Evolutionary conservation across 2,113 vertebrate species (phyloP).

Genomic region (Epinephelus moara): DNA sequence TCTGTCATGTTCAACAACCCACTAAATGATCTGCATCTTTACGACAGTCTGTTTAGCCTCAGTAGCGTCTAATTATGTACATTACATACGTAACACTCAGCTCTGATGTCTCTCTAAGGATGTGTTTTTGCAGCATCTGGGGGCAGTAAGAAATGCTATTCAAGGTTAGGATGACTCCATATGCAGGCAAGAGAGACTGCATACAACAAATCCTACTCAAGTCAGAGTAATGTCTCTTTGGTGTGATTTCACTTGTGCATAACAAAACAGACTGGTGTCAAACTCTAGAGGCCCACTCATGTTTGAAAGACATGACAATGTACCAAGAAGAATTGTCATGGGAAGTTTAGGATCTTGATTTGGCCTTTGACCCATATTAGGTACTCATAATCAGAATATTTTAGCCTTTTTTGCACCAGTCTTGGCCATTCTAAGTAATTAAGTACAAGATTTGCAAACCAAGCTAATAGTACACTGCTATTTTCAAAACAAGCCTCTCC

Average conservation of each 20-base stretch:
- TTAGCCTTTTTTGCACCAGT: not conserved
- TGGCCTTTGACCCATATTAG: not conserved
- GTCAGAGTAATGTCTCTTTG: not conserved
- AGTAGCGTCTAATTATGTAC: slow-evolving; percentile 39
- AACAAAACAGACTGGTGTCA: not conserved
- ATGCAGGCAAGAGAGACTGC: not conserved
- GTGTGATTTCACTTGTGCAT: no score
- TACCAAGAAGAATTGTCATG: not conserved
- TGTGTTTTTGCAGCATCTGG: slow-evolving; percentile 28
- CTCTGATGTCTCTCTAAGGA: slow-evolving; percentile 28
- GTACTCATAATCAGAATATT: not conserved
- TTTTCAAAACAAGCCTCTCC: not conserved
- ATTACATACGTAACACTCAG: slow-evolving; percentile 45
- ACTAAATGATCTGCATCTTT: slow-evolving; percentile 22
- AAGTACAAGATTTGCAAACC: not conserved
- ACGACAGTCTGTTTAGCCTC: slow-evolving; percentile 44
- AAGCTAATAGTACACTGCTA: no score
- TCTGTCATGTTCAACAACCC: slow-evolving; percentile 46
- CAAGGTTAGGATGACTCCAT: not conserved
- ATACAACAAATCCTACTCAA: slow-evolving; percentile 4
- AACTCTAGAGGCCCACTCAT: not conserved
- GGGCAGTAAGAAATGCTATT: slow-evolving; percentile 13
- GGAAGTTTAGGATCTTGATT: not conserved
- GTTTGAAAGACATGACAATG: not conserved
- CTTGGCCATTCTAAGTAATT: not conserved